Percentiles rank a stretch among this genome's conserved stretches.
These are phyloP conservation scores for Episyrphus balteatus DNA, from an alignment of 1,140 invertebrate genomes.

Conservation along the genomic window DNA sequence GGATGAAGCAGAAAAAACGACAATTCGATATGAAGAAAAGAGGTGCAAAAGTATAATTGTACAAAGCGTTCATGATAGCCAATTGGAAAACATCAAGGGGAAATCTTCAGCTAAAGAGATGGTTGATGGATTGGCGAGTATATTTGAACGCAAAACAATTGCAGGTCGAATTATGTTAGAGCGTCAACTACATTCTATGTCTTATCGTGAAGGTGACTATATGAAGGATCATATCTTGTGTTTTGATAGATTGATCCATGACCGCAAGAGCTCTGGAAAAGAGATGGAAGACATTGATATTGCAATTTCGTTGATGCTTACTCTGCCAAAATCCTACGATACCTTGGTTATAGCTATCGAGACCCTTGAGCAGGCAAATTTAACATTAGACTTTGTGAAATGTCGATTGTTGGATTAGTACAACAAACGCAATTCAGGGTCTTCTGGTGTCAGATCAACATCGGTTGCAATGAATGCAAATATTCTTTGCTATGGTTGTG, in stretches of 20 bases:
- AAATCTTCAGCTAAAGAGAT: constrained; percentile 3
- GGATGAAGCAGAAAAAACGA: not conserved
- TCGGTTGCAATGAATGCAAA: not conserved
- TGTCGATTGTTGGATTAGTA: no score
- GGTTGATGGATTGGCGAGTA: not conserved
- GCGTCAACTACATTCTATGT: no score
- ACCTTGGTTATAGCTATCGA: constrained; percentile 5
- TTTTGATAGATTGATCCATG: constrained; percentile 13
- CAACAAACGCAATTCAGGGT: no score
- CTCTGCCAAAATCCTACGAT: no score
- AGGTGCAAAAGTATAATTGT: no score
- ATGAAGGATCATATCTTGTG: constrained; percentile 12
- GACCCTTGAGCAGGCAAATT: constrained; percentile 5
- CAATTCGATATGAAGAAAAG: not conserved
- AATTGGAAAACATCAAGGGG: constrained; percentile 4
- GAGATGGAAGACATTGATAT: constrained; percentile 9
- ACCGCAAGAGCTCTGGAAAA: constrained; percentile 7
- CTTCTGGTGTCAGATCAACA: not conserved
- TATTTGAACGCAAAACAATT: no score
- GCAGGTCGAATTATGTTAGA: no score
- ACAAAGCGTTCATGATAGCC: not conserved
- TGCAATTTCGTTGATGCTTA: no score
- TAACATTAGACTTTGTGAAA: no score
- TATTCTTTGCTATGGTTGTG: no score
- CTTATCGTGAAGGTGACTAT: no score